Base-by-base conservation (phyloP, 2,888 invertebrate species). In the Euplexia lucipara region DNA sequence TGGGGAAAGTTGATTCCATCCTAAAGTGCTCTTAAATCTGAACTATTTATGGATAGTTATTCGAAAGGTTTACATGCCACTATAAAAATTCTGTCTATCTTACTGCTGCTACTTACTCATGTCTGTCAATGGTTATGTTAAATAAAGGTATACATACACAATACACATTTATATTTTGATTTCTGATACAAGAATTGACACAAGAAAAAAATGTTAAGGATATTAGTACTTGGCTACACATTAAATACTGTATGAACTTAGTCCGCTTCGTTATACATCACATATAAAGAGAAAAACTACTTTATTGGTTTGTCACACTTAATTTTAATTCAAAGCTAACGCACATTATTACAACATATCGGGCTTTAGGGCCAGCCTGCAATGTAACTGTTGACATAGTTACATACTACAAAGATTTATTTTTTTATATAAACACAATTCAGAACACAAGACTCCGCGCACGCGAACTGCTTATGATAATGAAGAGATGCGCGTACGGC, bases 11-110 rank as follows among this genome's bases (percentile, higher is more conserved):
- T 93, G 91, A 95, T 92, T 94, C 95, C 95, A 94, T 95, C 95
- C 95, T 92, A 84, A 95, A 95, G 95, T 95, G 95, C 95, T 95
- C 95, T 95, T 95, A 94, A 91, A 89, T 90, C 91, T 90, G 88
- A 92, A 89, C 88, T 92, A 91, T 92, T 88, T 91, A 91, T 88
- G 86, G 78, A 88, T 92, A 89, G 83, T 81, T 85, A 84, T 88
- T 89, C 83, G 82, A 82, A 88, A 84, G 82, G 86, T 89, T 88
- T 84, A 80, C 78, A 86, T 80, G 76, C 75, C 82, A 81, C 70
- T 81, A 78, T 79, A 74, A 81, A 76, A 82, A 79, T 84, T 83
- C 86, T 85, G 80, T 86, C 81, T 81, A 83, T 76, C 78, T 82
- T 78, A 71, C 65, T 79, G 83, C 87, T 88, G 89, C 88, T 90